Percentiles rank a stretch among this genome's conserved stretches.
phyloP scores from a whole-genome alignment of 2,113 vertebrate genomes.

The Xenopus laevis region DNA sequence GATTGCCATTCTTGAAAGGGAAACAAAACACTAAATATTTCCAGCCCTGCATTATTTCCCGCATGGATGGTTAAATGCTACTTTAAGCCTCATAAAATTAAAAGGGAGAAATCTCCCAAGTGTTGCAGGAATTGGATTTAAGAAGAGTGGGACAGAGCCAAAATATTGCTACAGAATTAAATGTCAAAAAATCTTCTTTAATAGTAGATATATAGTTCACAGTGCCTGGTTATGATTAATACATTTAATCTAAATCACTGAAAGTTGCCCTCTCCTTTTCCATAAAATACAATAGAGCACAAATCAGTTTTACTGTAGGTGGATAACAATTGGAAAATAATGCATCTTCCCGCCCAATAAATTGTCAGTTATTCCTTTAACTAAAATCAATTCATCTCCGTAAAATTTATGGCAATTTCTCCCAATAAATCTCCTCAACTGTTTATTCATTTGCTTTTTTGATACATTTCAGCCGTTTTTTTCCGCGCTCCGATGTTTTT shows the following conservation, averaged over 20 bases:
- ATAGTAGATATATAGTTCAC: slow-evolving; percentile 98
- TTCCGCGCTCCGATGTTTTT: slow-evolving; percentile 95
- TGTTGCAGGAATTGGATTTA: slow-evolving; percentile 91
- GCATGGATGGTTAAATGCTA: slow-evolving; percentile 96
- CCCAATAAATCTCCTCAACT: slow-evolving; percentile 97
- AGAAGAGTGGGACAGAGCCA: slow-evolving; percentile 91
- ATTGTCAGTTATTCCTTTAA: slow-evolving; percentile 98
- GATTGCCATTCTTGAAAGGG: slow-evolving; percentile 83
- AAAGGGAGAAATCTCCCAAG: slow-evolving; percentile 85
- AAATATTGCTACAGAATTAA: slow-evolving; percentile 99
- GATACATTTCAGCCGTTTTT: slow-evolving; percentile 96
- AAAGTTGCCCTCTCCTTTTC: slow-evolving; percentile 95
- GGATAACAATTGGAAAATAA: slow-evolving; percentile 99
- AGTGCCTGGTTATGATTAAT: slow-evolving; percentile 97
- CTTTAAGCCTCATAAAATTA: slow-evolving; percentile 98
- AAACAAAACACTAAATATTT: slow-evolving; percentile 98
- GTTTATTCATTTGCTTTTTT: slow-evolving; percentile 99
- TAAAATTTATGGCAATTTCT: slow-evolving; percentile 93
- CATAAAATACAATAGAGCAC: slow-evolving; percentile 99
- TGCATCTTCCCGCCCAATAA: slow-evolving; percentile 99
- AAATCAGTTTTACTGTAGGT: slow-evolving; percentile 98
- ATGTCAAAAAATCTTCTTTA: slow-evolving; percentile 98
- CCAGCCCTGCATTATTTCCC: slow-evolving; percentile 96
- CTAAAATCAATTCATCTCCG: slow-evolving; percentile 98
- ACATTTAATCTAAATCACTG: slow-evolving; percentile 98